These are phyloP conservation scores for Limenitis camilla DNA, from an alignment of 2,888 invertebrate species.

Conservation along the genomic window DNA sequence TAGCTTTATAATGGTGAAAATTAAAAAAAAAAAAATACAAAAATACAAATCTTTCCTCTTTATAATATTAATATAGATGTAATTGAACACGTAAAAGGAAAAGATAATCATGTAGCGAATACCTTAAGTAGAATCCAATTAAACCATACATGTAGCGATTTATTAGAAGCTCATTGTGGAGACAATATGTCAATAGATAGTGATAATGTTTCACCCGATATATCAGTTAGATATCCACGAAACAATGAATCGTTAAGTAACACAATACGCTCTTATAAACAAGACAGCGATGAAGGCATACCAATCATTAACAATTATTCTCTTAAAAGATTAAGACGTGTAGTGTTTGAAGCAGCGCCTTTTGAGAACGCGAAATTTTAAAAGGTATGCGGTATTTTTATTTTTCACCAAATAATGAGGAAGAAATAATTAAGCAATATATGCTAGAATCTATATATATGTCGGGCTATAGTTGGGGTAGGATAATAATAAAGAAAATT, in stretches of 20 bases:
- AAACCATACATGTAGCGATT: neutral
- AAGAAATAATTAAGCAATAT: conserved; percentile 1
- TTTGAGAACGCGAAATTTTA: neutral
- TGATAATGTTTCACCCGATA: neutral
- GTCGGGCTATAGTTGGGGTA: too few relatives aligned
- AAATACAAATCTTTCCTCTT: too few relatives aligned
- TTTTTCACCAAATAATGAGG: neutral
- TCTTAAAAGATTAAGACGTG: neutral
- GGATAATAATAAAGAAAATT: too few relatives aligned
- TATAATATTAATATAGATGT: too few relatives aligned
- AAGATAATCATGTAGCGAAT: conserved; percentile 12
- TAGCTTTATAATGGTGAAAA: too few relatives aligned
- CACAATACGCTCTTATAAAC: neutral
- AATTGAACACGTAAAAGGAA: conserved; percentile 11
- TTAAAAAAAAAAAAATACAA: too few relatives aligned
- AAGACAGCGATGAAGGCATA: neutral
- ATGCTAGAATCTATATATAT: too few relatives aligned
- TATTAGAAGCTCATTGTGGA: conserved; percentile 3
- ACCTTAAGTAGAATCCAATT: conserved; percentile 8
- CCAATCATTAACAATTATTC: neutral
- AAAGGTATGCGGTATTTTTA: neutral
- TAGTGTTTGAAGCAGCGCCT: neutral
- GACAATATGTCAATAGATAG: neutral
- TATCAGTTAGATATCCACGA: too few relatives aligned
- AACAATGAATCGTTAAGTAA: neutral